Base-by-base conservation (phyloP, 2,113 vertebrate genomes). In the Sturnus vulgaris region DNA sequence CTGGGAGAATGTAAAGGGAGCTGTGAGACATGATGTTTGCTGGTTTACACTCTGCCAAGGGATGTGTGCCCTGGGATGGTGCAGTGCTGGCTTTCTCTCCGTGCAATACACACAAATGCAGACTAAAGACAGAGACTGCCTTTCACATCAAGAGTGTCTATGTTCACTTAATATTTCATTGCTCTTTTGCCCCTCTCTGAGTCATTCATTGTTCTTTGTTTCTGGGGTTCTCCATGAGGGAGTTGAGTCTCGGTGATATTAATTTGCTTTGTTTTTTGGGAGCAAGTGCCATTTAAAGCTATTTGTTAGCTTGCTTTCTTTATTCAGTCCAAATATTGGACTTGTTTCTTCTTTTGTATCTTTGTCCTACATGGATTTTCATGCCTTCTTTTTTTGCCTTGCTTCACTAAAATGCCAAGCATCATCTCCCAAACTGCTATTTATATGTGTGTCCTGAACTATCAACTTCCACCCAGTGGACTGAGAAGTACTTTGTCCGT, bases 141-240 rank as follows among this genome's bases (percentile, higher is more conserved):
- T 87, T 92, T 90, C 86, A 92, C 52, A 87, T 87, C 56, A 61
- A 92, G 95, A 92, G 87, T 93, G 94, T 94, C 95, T 96, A 42
- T 88, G 42, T 76, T 95, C 90, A 96, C 94, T 96, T 97, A 92
- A 97, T 96, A 96, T 96, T 96, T 97, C 90, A 93, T 79, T 92
- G 55, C 80, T 88, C 80, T 94, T 96, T 86, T 65, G 55, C 85
- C 89, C 19, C 25, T 80, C 64, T 95, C 92, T 92, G 91, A 95
- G 92, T 94, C 87, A 92, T 86, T 50, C 79, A 56, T 82, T 92
- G 88, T 96, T 77, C 82, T 90, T 94, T 93, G 85, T 97, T 88
- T 46, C 44, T 72, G 37, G 57, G 61, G 25, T 79, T 88, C 69
- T 91, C 85, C 50, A 50, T 73, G 47, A 94, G 69, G 57, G 81